Base-by-base conservation (phyloP, 2,113 vertebrate genomes). In the Prionailurus viverrinus region DNA sequence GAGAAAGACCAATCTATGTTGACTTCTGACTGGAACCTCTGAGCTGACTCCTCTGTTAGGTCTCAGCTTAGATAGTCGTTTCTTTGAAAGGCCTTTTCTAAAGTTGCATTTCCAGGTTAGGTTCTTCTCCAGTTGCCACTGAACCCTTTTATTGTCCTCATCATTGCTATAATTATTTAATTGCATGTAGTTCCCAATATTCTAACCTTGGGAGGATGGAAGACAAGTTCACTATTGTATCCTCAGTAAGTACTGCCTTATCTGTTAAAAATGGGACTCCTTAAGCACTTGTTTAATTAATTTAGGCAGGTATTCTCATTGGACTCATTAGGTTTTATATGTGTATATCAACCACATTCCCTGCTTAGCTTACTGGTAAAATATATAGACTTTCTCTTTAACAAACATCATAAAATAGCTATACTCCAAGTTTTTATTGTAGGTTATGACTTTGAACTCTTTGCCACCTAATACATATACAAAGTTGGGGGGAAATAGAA, bases 231-330 rank as follows among this genome's bases (percentile, higher is more conserved):
- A 89, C 19, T 27, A 61, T 36, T 86, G 27, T 41, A 14, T 65
- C 27, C 16, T 5, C 12, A 58, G 10, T 81, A 95, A 68, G 7
- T 74, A 63, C 78, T 85, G 7, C 33, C 36, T 97, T 68, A 86
- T 48, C 61, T 65, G 96, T 95, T 98, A 80, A 79, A 31, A 82
- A 79, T 83, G 48, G 33, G 29, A 80, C 13, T 92, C n/a, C 89
- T 14, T 87, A 76, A 86, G 45, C 7, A 69, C 29, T 92, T 91
- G 39, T 88, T 73, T 95, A 95, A 88, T 96, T 95, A 84, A 83
- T 94, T 88, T 69, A 94, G 58, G 69, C 55, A 96, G 63, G 5
- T 92, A 41, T 94, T 96, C 87, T 97, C 55, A 53, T 96, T 86
- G 36, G 66, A 23, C 53, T 92, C 61, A 39, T 91, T 95, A 92